Base-by-base conservation (phyloP, 2,113 vertebrate genomes). In the Xyrauchen texanus region DNA sequence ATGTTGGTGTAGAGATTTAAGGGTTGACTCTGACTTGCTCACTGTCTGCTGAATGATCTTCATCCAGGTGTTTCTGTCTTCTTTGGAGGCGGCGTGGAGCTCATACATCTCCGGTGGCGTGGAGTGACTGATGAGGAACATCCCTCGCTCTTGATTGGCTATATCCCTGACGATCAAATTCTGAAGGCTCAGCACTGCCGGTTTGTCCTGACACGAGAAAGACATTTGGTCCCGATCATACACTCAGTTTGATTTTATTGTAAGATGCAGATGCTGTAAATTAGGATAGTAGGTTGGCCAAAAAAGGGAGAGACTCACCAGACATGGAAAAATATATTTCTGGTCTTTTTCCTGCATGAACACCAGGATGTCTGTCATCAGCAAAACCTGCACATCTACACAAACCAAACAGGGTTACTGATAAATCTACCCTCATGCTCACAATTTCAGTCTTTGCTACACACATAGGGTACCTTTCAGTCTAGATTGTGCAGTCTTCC, bases 281-380 rank as follows among this genome's bases (percentile, higher is more conserved):
- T 34, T 34, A 1, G 21, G 21, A 34, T 3, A 34, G 21, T 34
- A 34, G 21, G 21, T 34, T 34, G 21, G 21, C 3, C 21, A 34
- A 34, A 34, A 34, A 34, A 34, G 21, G 21, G 1, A 34, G 21
- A 34, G 0, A 88, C 95, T 96, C 82, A 98, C 97, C 92, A 96
- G 89, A 57, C 91, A 91, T 2, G 94, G 94, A 55, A 98, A 98
- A 66, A 91, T 93, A 88, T 93, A 97, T 81, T 96, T 98, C 87
- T 98, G 96, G 85, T 99, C 96, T 90, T 98, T 99, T 83, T 98
- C 96, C 83, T 99, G 96, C 75, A 99, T 93, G 78, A 98, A 95
- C 84, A 98, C 92, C 12, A 99, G 88, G 85, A 95, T 94, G 62
- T 99, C 97, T 0, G 96, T 96, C 95, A 99, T 93, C 83, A 99